Evolutionary conservation across 2,888 invertebrate species (phyloP), one percentile per base, ranked within the genome.

Genomic region (Scelioninae gen. 1): DNA sequence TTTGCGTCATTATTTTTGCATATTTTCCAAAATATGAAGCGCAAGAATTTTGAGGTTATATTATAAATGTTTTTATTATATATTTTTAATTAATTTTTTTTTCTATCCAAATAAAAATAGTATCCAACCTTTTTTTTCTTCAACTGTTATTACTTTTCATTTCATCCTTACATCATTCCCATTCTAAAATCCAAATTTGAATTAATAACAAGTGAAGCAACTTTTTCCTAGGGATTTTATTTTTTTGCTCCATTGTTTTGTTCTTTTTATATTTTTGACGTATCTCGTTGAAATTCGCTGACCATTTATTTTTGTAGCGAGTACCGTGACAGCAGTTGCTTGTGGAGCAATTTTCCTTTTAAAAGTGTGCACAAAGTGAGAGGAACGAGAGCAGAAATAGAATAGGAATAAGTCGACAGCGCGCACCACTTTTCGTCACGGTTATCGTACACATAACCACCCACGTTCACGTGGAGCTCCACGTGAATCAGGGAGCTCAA

Each of bases 401-500:
- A 83, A 83, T 83, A 83, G 79, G 72, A 83, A 83, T 83, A 80
- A 83, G 75, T 79, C 83, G 76, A 76, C 76, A 47, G 60, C 43
- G 81, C 65, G 76, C 79, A 79, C 83, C 65, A 76, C 83, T 83
- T 83, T 80, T 83, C 75, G 79, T 83, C 79, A 83, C 79, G 76
- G 79, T 76, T 83, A 72, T 75, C 76, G 77, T 80, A 83, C 80
- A 78, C 74, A 85, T 71, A 83, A 81, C 88, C 89, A 89, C 90
- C 89, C 89, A 89, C 90, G 88, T 88, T 91, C 91, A 91, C 91
- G 91, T 88, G 91, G 87, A 89, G 84, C 84, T 88, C 89, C 91
- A 91, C 91, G 91, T 89, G 90, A 90, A 87, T 71, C 79, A 56
- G 83, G 82, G 87, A 87, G 85, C 88, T 90, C 88, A 85, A 87